Conservation (phyloP, 2,797 vertebrate species). For the Chrysocyon brachyurus region DNA sequence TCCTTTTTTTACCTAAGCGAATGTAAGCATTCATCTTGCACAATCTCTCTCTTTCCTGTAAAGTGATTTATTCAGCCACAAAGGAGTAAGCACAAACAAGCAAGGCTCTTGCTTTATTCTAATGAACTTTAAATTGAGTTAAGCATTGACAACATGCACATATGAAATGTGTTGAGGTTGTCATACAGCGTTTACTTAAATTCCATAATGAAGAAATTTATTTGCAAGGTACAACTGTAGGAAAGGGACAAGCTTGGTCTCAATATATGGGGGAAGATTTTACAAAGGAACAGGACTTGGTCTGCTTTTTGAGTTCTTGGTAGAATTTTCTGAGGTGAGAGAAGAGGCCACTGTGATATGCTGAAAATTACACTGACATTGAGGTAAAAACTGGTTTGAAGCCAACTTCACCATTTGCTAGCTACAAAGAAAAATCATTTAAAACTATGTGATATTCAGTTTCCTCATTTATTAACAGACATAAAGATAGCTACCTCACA, state of each 20-base stretch:
- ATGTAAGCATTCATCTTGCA: not conserved
- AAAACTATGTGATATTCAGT: not conserved
- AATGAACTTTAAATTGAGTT: conserved; percentile 12
- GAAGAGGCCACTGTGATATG: not conserved
- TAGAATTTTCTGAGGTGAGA: not conserved
- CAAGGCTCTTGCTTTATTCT: not conserved
- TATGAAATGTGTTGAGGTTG: not conserved
- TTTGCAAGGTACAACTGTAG: not conserved
- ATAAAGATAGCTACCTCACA: not conserved
- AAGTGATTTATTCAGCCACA: not conserved
- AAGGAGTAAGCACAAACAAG: not conserved
- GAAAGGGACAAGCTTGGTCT: not conserved
- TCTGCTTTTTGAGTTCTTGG: not conserved
- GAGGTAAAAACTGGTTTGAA: not conserved
- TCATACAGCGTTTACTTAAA: not conserved
- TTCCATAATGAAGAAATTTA: not conserved
- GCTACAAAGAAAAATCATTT: not conserved
- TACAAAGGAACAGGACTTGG: fast-evolving
- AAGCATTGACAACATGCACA: not conserved
- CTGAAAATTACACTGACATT: not conserved
- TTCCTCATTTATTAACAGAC: not conserved
- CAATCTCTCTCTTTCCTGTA: not conserved
- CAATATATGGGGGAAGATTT: not conserved
- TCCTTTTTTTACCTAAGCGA: not conserved
- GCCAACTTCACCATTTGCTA: not conserved